Percentiles rank a stretch among this genome's conserved stretches.
Evolutionary conservation across 2,113 vertebrate species (phyloP).

Genomic region (cat (Felis catus)): DNA sequence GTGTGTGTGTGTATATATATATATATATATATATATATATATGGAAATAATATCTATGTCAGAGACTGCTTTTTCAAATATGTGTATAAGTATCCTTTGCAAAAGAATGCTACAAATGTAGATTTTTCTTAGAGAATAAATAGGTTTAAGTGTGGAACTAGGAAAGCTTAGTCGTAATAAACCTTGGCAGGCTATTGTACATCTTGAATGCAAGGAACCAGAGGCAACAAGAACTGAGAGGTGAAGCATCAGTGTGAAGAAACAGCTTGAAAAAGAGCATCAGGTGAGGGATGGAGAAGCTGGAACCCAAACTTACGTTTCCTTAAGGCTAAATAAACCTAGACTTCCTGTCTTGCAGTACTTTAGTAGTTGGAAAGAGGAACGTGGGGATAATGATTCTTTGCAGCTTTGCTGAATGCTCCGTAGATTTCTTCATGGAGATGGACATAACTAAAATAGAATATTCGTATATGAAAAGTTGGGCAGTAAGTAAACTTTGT

Average conservation of each 20-base stretch:
- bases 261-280: not conserved
- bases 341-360: not conserved
- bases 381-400: not conserved
- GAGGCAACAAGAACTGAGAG: not conserved
- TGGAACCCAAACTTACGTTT: not conserved
- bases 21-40: not conserved
- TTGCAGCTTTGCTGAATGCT: not conserved
- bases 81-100: not conserved
- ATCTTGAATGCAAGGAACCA: not conserved
- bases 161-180: not conserved
- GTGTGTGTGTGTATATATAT: accelerated
- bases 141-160: not conserved
- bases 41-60: not conserved
- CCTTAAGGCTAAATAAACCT: not conserved
- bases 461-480: not conserved
- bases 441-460: not conserved
- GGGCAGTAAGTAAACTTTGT: not conserved
- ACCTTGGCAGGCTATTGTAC: not conserved
- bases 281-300: not conserved
- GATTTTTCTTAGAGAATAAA: not conserved
- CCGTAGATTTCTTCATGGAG: not conserved
- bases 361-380: not conserved
- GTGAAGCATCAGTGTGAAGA: not conserved
- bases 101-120: not conserved
- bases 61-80: not conserved